Evolutionary conservation across 2,888 invertebrate genomes (phyloP), one percentile per base, ranked within the genome.

Genomic region (Amphipoea oculea): DNA sequence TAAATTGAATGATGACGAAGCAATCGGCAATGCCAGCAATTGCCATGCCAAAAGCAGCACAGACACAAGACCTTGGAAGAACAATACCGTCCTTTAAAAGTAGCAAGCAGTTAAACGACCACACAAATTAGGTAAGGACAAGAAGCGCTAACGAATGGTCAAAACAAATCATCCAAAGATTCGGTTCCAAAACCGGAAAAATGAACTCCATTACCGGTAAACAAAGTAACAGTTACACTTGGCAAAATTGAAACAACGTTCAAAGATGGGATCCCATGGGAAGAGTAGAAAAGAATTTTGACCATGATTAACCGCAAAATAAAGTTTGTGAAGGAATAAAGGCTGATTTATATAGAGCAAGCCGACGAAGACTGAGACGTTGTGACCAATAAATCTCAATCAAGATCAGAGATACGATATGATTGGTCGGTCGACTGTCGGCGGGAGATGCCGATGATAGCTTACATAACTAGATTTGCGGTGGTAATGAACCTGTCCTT

Each of bases 341-440:
- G 90, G 87, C 91, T 92, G 93, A 92, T 93, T 93, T 93, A 93
- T 93, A 91, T 89, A 91, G 91, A 92, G 90, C 92, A 92, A 89
- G 91, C 92, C 92, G 92, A 89, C 93, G 90, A 88, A 87, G 92
- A 88, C 92, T 90, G 89, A 88, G 90, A 89, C 92, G 93, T 92
- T 94, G 92, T 91, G 94, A 91, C 94, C 91, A 95, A 96, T 96
- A 96, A 96, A 96, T 96, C 96, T 96, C 94, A 95, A 96, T 96
- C 96, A 96, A 95, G 96, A 96, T 96, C 91, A 87, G 89, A 91
- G 95, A 94, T 93, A 93, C 92, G 95, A 95, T 95, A 93, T 92
- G 92, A 90, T 90, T 91, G 92, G 90, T 91, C 90, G 94, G 89
- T 91, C 92, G 91, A 92, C 92, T 95, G 95, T 95, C 94, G 94